Conservation (phyloP, 2,113 vertebrate genomes). For the Conger conger region DNA sequence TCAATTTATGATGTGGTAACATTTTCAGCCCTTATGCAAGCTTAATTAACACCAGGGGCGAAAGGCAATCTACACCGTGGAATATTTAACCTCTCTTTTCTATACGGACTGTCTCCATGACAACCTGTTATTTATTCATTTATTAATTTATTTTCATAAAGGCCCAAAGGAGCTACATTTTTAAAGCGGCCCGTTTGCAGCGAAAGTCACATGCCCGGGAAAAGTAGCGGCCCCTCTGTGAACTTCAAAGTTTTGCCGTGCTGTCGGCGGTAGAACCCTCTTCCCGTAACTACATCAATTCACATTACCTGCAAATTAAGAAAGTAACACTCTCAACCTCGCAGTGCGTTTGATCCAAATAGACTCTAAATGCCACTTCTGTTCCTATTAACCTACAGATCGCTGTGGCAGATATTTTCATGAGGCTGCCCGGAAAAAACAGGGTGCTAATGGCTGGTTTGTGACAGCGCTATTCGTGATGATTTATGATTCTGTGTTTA, state of each 20-base stretch:
- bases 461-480: constrained; percentile 99
- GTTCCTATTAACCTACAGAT: constrained; percentile 99
- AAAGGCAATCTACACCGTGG: constrained; percentile 57
- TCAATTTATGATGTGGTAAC: neutral
- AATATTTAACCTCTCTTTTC: constrained; percentile 55
- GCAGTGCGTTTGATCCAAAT: constrained; percentile 99
- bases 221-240: constrained; percentile 13
- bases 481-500: constrained; percentile 99
- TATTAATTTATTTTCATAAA: neutral
- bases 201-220: neutral
- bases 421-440: constrained; percentile 92
- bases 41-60: constrained; percentile 63
- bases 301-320: constrained; percentile 99
- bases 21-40: constrained; percentile 47
- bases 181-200: constrained; percentile 23
- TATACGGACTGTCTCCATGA: constrained; percentile 44
- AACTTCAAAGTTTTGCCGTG: constrained; percentile 63
- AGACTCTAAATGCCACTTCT: constrained; percentile 99
- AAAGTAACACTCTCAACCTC: constrained; percentile 97
- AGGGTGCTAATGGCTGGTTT: constrained; percentile 93
- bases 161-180: constrained; percentile 37
- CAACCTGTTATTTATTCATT: constrained; percentile 40
- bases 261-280: constrained; percentile 81
- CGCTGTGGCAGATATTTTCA: constrained; percentile 97
- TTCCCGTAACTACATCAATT: constrained; percentile 98